Evolutionary conservation across 2,888 invertebrate genomes (phyloP), one percentile per base, ranked within the genome.

Genomic region (Macaria notata): DNA sequence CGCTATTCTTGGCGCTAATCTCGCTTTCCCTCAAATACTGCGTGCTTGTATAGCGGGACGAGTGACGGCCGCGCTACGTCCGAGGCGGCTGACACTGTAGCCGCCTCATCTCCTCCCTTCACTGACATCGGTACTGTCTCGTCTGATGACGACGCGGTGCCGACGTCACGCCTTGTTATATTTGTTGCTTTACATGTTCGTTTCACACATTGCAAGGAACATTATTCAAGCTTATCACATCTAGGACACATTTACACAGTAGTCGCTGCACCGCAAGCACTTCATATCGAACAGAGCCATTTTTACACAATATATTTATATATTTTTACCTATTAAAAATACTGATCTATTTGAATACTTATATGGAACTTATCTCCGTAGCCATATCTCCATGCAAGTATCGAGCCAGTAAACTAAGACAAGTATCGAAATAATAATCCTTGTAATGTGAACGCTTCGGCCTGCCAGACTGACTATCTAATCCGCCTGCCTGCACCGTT

Each of bases 401-500:
- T 29, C 31, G 36, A 38, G n/a, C 50, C 30, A 19, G 8, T 52
- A 46, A 46, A 42, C 46, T 52, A 51, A 62, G 61, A 66, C 54
- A 62, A 59, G 54, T 50, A 38, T 31, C 33, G 45, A 62, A 77
- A 82, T 83, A 86, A 88, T 86, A 78, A 77, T 88, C 89, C 88
- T 88, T 88, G 88, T 83, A 83, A 86, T 84, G 19, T 19, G 83
- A 65, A 65, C 72, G 82, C 85, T 85, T 83, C 71, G 63, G 66
- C 65, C 75, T 70, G 73, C 82, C 79, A 74, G 78, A 83, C 82
- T 79, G 76, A 82, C 81, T 74, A 72, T 65, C 85, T 89, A 89
- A 88, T 84, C 82, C 79, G 88, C 89, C 84, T 86, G 89, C 87
- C 83, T 86, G 89, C 87, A 83, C 83, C 76, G 78, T 87, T 88